Percentiles rank a stretch among this genome's conserved stretches.
Conservation (phyloP, 2,797 vertebrate species). For the Poeciliopsis turneri region DNA sequence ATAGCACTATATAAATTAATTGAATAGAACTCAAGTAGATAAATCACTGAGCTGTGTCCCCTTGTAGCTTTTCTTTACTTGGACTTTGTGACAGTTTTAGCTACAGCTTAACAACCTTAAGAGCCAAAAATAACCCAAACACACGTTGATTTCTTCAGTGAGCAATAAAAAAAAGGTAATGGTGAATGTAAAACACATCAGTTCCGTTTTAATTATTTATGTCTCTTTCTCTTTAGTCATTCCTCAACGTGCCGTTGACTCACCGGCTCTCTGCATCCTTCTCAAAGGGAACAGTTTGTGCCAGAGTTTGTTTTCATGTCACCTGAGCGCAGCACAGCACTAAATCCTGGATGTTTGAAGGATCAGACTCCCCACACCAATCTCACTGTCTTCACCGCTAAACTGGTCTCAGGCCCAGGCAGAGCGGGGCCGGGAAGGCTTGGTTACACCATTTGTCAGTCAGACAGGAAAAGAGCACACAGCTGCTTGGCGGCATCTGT, state of each 20-base stretch:
- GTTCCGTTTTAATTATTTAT: neutral
- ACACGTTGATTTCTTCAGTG: neutral
- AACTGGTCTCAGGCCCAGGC: slow-evolving; percentile 50
- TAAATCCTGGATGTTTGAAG: slow-evolving; percentile 7
- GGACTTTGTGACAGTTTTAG: neutral
- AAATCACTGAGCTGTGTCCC: neutral
- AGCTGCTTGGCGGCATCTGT: slow-evolving; percentile 74
- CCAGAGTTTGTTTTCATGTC: slow-evolving; percentile 21
- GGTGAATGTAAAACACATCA: neutral
- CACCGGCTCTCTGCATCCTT: slow-evolving; percentile 18
- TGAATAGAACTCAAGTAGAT: neutral
- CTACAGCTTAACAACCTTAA: neutral
- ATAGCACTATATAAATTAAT: neutral
- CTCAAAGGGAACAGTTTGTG: slow-evolving; percentile 36
- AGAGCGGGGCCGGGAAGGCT: slow-evolving; percentile 20
- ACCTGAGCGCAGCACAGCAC: slow-evolving; percentile 14
- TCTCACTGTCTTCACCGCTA: slow-evolving; percentile 2
- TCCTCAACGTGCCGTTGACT: neutral
- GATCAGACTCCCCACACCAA: neutral
- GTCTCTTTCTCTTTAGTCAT: neutral
- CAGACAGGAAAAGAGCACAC: slow-evolving; percentile 78
- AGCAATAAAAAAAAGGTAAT: neutral
- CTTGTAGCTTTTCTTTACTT: neutral
- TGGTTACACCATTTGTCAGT: slow-evolving; percentile 67
- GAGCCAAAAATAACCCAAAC: neutral